phyloP scores from a whole-genome alignment of 2,888 invertebrate genomes.

The Catocala fraxini region DNA sequence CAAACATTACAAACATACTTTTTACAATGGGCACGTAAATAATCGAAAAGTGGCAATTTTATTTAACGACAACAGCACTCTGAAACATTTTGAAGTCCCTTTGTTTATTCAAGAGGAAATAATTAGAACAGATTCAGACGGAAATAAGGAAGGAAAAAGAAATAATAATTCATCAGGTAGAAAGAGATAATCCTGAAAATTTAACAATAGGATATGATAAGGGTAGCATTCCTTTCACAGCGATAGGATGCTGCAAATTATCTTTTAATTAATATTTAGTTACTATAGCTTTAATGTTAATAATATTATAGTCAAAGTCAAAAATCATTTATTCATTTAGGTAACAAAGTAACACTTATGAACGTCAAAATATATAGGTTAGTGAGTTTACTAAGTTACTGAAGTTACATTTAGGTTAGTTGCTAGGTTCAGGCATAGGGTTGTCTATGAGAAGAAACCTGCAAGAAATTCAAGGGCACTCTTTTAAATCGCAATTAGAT shows the following conservation, averaged over 20 bases:
- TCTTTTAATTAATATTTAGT: too few relatives aligned
- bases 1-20: constrained; percentile 8
- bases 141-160: constrained; percentile 65
- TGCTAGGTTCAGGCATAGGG: too few relatives aligned
- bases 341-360: too few relatives aligned
- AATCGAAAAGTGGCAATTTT: constrained; percentile 41
- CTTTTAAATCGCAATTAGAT: too few relatives aligned
- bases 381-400: too few relatives aligned
- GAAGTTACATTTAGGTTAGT: too few relatives aligned
- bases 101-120: constrained; percentile 82
- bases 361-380: too few relatives aligned
- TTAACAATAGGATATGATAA: constrained; percentile 63
- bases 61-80: constrained; percentile 49
- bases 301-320: too few relatives aligned
- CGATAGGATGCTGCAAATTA: background rate
- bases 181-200: constrained; percentile 75
- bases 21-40: constrained; percentile 34
- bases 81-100: constrained; percentile 60
- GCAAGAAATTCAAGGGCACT: too few relatives aligned
- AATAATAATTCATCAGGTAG: constrained; percentile 81
- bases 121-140: constrained; percentile 77
- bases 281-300: too few relatives aligned
- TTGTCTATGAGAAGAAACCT: too few relatives aligned
- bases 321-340: too few relatives aligned
- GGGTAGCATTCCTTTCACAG: background rate